These are phyloP conservation scores for Catostomus latipinnis DNA, from an alignment of 2,797 vertebrate genomes.

Conservation along the genomic window DNA sequence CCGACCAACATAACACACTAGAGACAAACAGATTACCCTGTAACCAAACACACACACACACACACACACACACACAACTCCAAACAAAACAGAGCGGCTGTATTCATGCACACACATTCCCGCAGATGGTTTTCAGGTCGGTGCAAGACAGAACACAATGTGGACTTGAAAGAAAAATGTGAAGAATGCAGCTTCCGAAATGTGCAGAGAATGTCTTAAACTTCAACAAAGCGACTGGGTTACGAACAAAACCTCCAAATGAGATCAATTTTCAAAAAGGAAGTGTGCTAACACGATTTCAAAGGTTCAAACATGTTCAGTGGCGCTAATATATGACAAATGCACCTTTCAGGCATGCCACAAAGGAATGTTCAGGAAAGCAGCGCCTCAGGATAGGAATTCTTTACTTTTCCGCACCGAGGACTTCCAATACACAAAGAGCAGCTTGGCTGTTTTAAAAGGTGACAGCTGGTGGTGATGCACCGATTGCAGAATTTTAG, in stretches of 20 bases:
- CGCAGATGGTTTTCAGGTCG: constrained; percentile 8
- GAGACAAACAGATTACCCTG: background rate
- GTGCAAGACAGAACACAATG: constrained; percentile 37
- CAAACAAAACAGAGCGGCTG: constrained; percentile 2
- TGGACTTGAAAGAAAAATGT: constrained; percentile 2
- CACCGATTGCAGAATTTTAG: too few species aligned
- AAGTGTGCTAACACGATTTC: background rate
- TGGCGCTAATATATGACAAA: background rate
- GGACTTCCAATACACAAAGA: background rate
- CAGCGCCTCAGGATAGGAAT: constrained; percentile 15
- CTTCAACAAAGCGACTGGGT: background rate
- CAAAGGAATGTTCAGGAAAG: constrained; percentile 19
- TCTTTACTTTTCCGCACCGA: background rate
- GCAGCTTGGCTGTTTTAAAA: background rate
- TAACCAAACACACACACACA: constrained; percentile 23
- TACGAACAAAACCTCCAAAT: background rate
- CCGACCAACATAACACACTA: background rate
- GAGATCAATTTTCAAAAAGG: too few species aligned
- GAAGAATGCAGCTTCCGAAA: constrained; percentile 16
- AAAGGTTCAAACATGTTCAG: background rate
- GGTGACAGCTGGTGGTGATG: background rate
- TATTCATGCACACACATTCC: background rate
- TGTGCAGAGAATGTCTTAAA: background rate
- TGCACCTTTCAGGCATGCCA: background rate
- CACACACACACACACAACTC: background rate